Evolutionary conservation across 2,888 invertebrate species (phyloP).

Genomic region (Eupelmus urozonus): DNA sequence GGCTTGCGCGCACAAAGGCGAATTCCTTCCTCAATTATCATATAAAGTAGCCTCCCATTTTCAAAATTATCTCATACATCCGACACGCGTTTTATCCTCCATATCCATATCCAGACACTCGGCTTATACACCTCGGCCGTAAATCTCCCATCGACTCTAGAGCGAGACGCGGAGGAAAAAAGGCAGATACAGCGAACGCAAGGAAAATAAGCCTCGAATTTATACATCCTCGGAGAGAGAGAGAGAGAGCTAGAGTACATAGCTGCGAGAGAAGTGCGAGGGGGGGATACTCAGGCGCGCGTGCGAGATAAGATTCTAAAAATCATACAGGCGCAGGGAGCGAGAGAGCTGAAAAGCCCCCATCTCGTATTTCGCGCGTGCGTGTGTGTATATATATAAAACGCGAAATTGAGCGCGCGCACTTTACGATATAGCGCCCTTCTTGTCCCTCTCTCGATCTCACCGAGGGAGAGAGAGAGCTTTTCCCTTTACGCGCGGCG

Average conservation of each 20-base stretch:
- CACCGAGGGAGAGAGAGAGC: too few species aligned
- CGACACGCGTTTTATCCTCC: not conserved
- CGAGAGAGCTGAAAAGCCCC: not conserved
- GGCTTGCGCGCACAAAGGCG: constrained; percentile 5
- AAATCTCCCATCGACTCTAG: constrained; percentile 38
- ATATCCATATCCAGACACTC: not conserved
- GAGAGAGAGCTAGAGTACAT: too few species aligned
- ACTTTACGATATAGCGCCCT: constrained; percentile 35
- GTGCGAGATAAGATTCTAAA: constrained; percentile 35
- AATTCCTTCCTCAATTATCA: constrained; percentile 35
- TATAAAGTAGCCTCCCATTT: constrained; percentile 38
- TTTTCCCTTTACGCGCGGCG: constrained; percentile 41
- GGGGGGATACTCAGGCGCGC: not conserved
- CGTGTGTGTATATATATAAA: constrained; percentile 14
- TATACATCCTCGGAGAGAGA: constrained; percentile 18
- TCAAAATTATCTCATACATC: constrained; percentile 33
- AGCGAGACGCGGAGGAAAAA: not conserved
- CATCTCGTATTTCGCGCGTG: not conserved
- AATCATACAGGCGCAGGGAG: constrained; percentile 34
- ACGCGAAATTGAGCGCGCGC: constrained; percentile 54
- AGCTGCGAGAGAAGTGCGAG: too few species aligned
- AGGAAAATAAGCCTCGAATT: constrained; percentile 37
- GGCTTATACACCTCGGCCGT: constrained; percentile 12
- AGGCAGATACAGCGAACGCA: not conserved
- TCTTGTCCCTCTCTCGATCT: constrained; percentile 6